Conservation (phyloP, 30 jellyfish, hydroid and myxozoan genomes). For the Nemopilema nomurai region DNA sequence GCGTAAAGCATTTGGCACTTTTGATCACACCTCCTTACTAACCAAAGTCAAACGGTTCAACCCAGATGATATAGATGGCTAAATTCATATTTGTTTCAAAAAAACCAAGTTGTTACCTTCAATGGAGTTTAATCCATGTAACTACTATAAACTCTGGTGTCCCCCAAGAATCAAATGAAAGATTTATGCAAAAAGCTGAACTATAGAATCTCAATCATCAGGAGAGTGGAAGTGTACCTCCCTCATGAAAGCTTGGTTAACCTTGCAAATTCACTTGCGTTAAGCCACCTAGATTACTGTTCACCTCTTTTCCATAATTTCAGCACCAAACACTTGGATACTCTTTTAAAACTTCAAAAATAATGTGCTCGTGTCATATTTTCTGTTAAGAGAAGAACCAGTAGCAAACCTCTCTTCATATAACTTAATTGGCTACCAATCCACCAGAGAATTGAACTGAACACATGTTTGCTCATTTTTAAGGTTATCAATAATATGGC, state of each 20-base stretch:
- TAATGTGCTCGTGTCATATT: constrained; percentile 32
- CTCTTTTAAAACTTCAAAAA: constrained; percentile 21
- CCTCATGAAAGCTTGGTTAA: constrained; percentile 18
- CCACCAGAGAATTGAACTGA: constrained; percentile 32
- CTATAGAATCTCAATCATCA: constrained; percentile 25
- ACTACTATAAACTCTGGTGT: no score
- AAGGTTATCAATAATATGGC: no score
- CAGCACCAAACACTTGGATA: constrained; percentile 5
- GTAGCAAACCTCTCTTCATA: constrained; percentile 42
- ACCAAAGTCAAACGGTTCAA: no score
- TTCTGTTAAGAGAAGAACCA: constrained; percentile 21
- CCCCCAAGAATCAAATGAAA: no score
- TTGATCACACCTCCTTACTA: no score
- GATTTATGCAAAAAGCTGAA: constrained; percentile 18
- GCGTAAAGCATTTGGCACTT: no score
- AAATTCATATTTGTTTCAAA: no score
- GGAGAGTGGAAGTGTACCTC: constrained; percentile 31
- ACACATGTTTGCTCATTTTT: constrained; percentile 25
- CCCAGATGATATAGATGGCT: no score
- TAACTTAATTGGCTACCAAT: constrained; percentile 49
- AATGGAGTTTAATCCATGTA: no score
- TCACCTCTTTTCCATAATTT: constrained; percentile 32
- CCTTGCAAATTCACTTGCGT: constrained; percentile 39
- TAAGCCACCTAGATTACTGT: constrained; percentile 41
- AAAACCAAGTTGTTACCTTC: no score